These are phyloP conservation scores for Asbolus verrucosus DNA, from an alignment of 1,140 invertebrate species.

Conservation along the genomic window DNA sequence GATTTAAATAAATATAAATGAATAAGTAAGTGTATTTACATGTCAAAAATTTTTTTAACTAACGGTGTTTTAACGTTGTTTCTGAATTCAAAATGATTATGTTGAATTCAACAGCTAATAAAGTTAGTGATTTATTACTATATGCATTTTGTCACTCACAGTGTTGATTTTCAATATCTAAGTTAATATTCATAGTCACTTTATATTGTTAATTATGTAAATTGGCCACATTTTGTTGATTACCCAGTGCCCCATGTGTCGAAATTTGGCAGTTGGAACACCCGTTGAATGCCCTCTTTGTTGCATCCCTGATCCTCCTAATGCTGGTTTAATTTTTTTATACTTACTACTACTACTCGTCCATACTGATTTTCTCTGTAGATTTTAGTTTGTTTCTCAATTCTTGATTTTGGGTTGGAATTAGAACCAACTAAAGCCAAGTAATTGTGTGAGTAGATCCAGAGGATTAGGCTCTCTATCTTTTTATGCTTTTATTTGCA, in stretches of 20 bases:
- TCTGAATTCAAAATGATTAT: too few species aligned
- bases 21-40: too few species aligned
- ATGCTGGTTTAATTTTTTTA: conserved; percentile 14
- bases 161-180: too few species aligned
- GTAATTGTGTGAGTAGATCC: conserved; percentile 27
- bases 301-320: conserved; percentile 24
- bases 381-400: conserved; percentile 19
- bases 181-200: too few species aligned
- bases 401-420: conserved; percentile 25
- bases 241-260: background rate
- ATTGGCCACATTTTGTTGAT: too few species aligned
- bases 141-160: too few species aligned
- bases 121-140: too few species aligned
- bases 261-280: background rate
- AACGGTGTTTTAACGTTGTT: too few species aligned
- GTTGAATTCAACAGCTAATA: too few species aligned
- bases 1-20: too few species aligned
- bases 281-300: background rate
- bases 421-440: conserved; percentile 33
- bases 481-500: conserved; percentile 42
- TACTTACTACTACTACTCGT: conserved; percentile 7
- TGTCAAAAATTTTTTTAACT: too few species aligned
- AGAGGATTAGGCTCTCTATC: conserved; percentile 21
- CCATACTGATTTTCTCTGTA: conserved; percentile 18
- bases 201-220: too few species aligned